phyloP scores from a whole-genome alignment of 1,140 invertebrate genomes.

The Calephelis virginiensis region DNA sequence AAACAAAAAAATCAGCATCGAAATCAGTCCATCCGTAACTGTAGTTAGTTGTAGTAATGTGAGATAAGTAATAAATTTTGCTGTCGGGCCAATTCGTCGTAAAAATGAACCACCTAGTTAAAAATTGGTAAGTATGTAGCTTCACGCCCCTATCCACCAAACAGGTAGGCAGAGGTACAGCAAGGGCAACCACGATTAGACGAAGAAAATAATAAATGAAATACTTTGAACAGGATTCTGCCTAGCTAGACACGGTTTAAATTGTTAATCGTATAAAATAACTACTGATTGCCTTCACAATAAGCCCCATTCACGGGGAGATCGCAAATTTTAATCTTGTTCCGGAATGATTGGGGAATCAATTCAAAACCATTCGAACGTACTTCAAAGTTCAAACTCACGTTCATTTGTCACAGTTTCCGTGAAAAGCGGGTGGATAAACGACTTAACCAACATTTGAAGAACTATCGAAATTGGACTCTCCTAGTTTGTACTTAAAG shows the following conservation, averaged over 20 bases:
- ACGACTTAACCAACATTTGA: conserved; percentile 8
- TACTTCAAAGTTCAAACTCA: conserved; percentile 61
- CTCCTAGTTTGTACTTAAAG: conserved; percentile 5
- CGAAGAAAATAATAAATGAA: background rate
- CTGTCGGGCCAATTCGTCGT: no score
- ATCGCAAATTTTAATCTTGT: conserved; percentile 50
- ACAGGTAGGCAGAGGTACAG: no score
- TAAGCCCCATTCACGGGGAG: conserved; percentile 25
- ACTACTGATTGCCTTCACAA: conserved; percentile 26
- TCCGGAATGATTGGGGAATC: conserved; percentile 44
- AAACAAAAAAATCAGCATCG: no score
- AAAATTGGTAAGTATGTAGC: no score
- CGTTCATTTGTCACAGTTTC: conserved; percentile 67
- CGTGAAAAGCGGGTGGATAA: conserved; percentile 24
- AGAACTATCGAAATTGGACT: conserved; percentile 12
- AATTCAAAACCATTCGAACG: conserved; percentile 57
- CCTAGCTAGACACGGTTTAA: background rate
- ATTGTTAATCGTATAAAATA: conserved; percentile 23
- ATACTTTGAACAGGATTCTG: background rate
- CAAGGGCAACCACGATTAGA: no score
- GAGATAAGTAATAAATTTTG: no score
- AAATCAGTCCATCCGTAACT: no score
- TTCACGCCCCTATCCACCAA: no score
- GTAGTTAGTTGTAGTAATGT: no score
- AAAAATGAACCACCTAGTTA: no score